Percentiles rank a stretch among this genome's conserved stretches.
These are phyloP conservation scores for Scaptomyza pallida DNA, from an alignment of 1,140 invertebrate genomes.

Conservation along the genomic window DNA sequence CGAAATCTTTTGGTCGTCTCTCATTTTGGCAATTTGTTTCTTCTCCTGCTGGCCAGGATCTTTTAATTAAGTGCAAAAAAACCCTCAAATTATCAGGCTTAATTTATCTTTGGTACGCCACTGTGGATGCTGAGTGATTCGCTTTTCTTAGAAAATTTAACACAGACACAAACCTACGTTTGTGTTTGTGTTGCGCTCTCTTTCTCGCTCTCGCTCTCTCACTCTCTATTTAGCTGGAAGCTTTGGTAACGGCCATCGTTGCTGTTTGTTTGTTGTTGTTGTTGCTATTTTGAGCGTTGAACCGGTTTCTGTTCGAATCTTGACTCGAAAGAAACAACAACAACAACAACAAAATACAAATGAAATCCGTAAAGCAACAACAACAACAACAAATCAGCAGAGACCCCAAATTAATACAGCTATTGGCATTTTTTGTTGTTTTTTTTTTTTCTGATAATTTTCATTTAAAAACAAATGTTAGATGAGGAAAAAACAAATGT, in stretches of 20 bases:
- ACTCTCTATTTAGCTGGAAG: slow-evolving; percentile 43
- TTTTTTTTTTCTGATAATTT: too few relatives aligned
- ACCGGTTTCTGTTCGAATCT: slow-evolving; percentile 48
- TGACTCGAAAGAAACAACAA: slow-evolving; percentile 29
- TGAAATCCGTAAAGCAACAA: slow-evolving; percentile 42
- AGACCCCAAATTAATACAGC: slow-evolving; percentile 50
- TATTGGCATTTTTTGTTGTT: slow-evolving; percentile 55
- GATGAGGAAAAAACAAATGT: slow-evolving; percentile 6
- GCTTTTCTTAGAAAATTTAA: slow-evolving; percentile 68
- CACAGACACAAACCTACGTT: slow-evolving; percentile 18
- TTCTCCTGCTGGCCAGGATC: neutral
- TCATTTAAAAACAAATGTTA: slow-evolving; percentile 39
- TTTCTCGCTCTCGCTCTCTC: slow-evolving; percentile 34
- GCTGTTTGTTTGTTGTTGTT: slow-evolving; percentile 20
- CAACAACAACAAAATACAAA: slow-evolving; percentile 31
- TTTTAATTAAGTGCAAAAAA: neutral
- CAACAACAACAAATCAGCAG: slow-evolving; percentile 17
- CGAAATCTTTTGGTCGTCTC: neutral
- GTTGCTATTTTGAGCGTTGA: slow-evolving; percentile 28
- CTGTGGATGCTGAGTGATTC: slow-evolving; percentile 55
- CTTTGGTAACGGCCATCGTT: slow-evolving; percentile 53
- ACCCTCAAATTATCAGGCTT: neutral
- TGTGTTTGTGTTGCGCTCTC: slow-evolving; percentile 21
- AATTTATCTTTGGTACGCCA: neutral
- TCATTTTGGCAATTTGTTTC: neutral